These are phyloP conservation scores for Leptinotarsa tumamoca DNA, from an alignment of 2,888 invertebrate genomes.

Conservation along the genomic window DNA sequence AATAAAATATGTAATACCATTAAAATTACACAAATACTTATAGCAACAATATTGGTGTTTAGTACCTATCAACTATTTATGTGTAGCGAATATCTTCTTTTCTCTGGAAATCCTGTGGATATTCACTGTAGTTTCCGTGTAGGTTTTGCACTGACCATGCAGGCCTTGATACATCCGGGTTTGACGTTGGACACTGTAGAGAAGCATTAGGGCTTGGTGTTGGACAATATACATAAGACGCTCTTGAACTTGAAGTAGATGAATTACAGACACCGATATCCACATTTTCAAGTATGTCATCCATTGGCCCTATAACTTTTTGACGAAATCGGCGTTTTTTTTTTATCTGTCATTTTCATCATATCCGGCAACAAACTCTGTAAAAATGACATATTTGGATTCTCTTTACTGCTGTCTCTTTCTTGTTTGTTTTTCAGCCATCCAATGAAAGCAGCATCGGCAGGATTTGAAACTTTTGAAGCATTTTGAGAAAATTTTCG, in stretches of 20 bases:
- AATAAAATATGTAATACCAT: no score
- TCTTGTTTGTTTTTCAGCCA: constrained; percentile 28
- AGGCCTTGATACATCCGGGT: constrained; percentile 6
- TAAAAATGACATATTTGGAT: constrained; percentile 39
- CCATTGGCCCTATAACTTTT: constrained; percentile 33
- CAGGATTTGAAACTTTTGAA: constrained; percentile 26
- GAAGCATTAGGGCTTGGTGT: neutral
- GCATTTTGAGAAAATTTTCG: constrained; percentile 23
- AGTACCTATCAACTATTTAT: no score
- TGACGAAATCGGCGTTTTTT: constrained; percentile 34
- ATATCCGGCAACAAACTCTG: constrained; percentile 36
- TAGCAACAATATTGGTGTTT: no score
- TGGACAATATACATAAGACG: constrained; percentile 20
- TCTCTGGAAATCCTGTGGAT: no score
- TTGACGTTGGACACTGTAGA: neutral
- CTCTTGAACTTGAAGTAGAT: constrained; percentile 21
- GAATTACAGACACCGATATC: constrained; percentile 22
- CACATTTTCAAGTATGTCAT: constrained; percentile 37
- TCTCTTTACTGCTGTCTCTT: constrained; percentile 11
- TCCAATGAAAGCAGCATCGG: constrained; percentile 26
- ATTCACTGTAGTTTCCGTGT: constrained; percentile 7
- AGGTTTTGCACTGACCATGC: constrained; percentile 5
- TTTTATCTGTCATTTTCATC: constrained; percentile 37
- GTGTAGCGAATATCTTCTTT: no score
- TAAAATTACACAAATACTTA: no score